These are phyloP conservation scores for Drosophila varians DNA, from an alignment of 1,140 invertebrate genomes.

Conservation along the genomic window DNA sequence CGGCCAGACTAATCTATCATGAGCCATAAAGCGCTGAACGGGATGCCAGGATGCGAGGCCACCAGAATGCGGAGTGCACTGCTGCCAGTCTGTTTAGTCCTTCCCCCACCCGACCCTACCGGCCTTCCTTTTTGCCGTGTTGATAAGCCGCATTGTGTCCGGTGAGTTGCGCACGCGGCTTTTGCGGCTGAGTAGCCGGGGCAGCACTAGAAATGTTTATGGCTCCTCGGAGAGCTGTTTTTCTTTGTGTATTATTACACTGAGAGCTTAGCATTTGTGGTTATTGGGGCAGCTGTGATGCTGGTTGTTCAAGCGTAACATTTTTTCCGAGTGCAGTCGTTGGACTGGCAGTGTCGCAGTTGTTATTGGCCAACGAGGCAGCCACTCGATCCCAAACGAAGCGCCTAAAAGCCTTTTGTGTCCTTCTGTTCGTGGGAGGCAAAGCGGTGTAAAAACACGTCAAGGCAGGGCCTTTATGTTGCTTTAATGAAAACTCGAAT, in stretches of 20 bases:
- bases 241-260: constrained; percentile 6
- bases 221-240: constrained; percentile 51
- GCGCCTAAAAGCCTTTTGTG: constrained; percentile 48
- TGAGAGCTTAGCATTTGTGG: neutral
- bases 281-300: neutral
- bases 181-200: constrained; percentile 50
- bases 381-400: constrained; percentile 31
- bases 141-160: constrained; percentile 80
- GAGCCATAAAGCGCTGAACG: constrained; percentile 71
- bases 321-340: constrained; percentile 2
- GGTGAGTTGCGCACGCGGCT: constrained; percentile 77
- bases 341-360: constrained; percentile 24
- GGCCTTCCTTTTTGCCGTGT: constrained; percentile 20
- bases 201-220: constrained; percentile 62
- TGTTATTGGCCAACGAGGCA: constrained; percentile 27
- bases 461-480: neutral
- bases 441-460: neutral
- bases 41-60: neutral
- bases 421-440: constrained; percentile 12
- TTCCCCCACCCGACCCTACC: constrained; percentile 6
- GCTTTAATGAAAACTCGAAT: no score
- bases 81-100: constrained; percentile 24
- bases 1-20: constrained; percentile 78
- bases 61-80: constrained; percentile 2
- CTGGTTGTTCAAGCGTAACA: no score